phyloP scores from a whole-genome alignment of 2,113 vertebrate species.

The Ariopsis seemanni region DNA sequence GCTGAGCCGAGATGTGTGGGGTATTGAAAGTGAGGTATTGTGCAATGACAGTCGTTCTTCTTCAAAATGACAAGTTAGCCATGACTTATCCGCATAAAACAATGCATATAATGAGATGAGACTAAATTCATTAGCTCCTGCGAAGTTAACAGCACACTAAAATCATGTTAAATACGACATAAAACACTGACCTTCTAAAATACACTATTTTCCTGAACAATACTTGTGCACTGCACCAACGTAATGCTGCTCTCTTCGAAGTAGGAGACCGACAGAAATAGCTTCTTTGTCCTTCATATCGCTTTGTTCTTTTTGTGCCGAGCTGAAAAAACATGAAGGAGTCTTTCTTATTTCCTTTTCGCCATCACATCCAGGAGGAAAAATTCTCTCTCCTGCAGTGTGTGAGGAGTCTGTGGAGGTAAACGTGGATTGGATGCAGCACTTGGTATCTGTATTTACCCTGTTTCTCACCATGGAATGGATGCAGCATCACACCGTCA shows the following conservation, averaged over 20 bases:
- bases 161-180: constrained; percentile 9
- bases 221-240: not conserved
- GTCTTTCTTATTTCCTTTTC: not conserved
- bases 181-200: not conserved
- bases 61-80: not conserved
- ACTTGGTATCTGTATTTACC: not conserved
- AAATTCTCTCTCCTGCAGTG: constrained; percentile 7
- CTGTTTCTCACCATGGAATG: not conserved
- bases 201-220: not conserved
- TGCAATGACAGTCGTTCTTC: not conserved
- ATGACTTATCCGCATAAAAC: constrained; percentile 15
- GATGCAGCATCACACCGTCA: not conserved
- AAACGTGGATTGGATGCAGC: not conserved
- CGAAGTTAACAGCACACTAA: constrained; percentile 8
- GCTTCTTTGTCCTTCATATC: not conserved
- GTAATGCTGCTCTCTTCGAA: not conserved
- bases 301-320: not conserved
- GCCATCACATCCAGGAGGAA: constrained; percentile 6
- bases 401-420: not conserved
- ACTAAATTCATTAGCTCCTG: not conserved
- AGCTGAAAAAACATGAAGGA: not conserved
- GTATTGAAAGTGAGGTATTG: not conserved
- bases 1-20: not conserved
- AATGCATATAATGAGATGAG: not conserved
- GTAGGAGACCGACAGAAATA: not conserved